These are phyloP conservation scores for Drosophila kambysellisi DNA, from an alignment of 2,888 invertebrate species.

Conservation along the genomic window DNA sequence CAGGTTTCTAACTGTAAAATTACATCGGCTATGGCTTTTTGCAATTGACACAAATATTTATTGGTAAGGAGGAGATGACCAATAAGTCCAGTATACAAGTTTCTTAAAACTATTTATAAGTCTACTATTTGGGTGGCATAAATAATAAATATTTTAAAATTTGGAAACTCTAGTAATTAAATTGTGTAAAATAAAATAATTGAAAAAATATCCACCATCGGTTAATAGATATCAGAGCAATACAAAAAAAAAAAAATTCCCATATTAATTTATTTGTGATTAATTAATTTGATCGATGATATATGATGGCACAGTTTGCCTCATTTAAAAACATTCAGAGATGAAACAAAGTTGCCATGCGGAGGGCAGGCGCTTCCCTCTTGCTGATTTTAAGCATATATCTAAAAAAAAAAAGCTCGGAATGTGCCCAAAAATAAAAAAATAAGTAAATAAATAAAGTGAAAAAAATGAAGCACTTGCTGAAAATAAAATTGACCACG, in stretches of 20 bases:
- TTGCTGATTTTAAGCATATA: not conserved
- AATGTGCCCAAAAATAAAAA: conserved; percentile 21
- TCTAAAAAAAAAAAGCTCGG: not conserved
- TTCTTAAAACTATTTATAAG: not conserved
- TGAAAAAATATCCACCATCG: too few species aligned
- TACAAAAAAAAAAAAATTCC: too few species aligned
- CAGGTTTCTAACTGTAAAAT: not conserved
- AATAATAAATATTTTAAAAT: too few species aligned
- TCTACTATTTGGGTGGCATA: too few species aligned
- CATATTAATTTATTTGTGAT: not conserved
- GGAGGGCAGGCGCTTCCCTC: not conserved
- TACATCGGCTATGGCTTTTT: not conserved
- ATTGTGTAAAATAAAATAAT: not conserved
- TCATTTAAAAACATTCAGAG: not conserved
- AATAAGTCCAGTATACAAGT: accelerated
- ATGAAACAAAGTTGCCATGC: not conserved
- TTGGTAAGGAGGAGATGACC: not conserved
- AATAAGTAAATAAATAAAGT: not conserved
- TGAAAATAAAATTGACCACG: conserved; percentile 39
- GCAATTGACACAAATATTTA: too few species aligned
- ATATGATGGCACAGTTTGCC: not conserved
- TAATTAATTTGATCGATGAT: not conserved
- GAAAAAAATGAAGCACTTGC: conserved; percentile 9
- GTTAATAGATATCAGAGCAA: too few species aligned
- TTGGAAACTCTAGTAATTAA: not conserved